A percentile compares a stretch with the other conserved stretches of the same genome.
Evolutionary conservation across 2,888 invertebrate genomes (phyloP).

Genomic region (Limnephilus marmoratus): DNA sequence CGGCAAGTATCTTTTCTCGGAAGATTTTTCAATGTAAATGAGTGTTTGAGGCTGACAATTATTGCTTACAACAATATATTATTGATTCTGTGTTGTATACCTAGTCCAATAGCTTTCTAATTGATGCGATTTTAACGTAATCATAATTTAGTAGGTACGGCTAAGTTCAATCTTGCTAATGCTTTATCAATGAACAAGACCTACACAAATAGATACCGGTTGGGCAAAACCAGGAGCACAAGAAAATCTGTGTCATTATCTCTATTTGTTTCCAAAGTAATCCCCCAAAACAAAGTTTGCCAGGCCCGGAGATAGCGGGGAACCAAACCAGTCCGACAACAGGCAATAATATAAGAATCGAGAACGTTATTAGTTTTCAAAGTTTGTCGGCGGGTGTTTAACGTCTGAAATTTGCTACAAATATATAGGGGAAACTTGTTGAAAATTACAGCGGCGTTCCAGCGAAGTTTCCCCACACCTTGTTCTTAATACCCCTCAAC

Average conservation of each 20-base stretch:
- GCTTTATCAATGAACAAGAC: not conserved
- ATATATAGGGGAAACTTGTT: conserved; percentile 57
- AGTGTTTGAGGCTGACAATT: too few relatives aligned
- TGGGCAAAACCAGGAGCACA: not conserved
- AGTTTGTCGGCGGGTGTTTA: conserved; percentile 54
- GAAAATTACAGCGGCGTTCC: conserved; percentile 49
- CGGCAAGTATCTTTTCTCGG: too few relatives aligned
- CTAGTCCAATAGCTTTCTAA: not conserved
- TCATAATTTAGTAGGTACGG: not conserved
- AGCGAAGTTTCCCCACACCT: conserved; percentile 20
- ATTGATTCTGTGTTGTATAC: not conserved
- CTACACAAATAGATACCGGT: not conserved
- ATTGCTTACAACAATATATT: not conserved
- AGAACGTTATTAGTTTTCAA: conserved; percentile 62
- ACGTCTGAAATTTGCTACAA: conserved; percentile 61
- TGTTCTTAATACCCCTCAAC: not conserved
- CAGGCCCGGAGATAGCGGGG: conserved; percentile 47
- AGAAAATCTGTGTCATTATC: conserved; percentile 51
- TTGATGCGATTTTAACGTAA: not conserved
- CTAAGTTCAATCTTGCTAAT: not conserved
- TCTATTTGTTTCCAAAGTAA: conserved; percentile 49
- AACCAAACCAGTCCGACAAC: conserved; percentile 30
- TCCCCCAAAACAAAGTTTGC: conserved; percentile 44
- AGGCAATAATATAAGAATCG: conserved; percentile 64
- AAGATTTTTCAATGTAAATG: too few relatives aligned